Evolutionary conservation across 2,888 invertebrate genomes (phyloP), one percentile per base, ranked within the genome.

Genomic region (Caenorhabditis sp.): DNA sequence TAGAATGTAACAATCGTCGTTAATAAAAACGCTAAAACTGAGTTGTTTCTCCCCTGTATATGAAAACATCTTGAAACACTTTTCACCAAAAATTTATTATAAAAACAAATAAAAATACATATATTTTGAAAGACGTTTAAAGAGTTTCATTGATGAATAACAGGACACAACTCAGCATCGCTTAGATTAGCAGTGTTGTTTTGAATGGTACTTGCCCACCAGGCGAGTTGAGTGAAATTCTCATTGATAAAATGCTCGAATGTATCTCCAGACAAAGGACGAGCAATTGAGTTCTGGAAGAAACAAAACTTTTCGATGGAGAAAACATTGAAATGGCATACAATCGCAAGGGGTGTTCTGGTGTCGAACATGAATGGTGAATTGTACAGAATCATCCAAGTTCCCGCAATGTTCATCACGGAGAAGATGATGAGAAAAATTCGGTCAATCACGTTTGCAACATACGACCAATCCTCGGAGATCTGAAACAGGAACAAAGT

Each of bases 401-500:
- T 89, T 26, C 90, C 91, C 24, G 72, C 80, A 18, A 91, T 53
- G 64, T 89, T 89, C 44, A 86, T 82, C 11, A 87, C 61, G 13
- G 87, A 83, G 80, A 91, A 91, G 32, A 91, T 74, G 32, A 91
- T 90, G 20, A 91, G 71, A 32, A 91, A 79, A 2, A 90, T 79
- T 2, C 91, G 83, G 72, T 91, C 91, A 55, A 90, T 86, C 26
- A 91, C 91, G 83, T 91, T 90, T 4, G 91, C 91, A 3, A 91
- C 89, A 56, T 90, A 91, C 8, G 89, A 88, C 91, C 91, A 91
- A 55, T 90, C 89, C 51, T 90, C 90, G 13, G 90, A 90, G 53
- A 91, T 84, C 90, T 90, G 71, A 35, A 85, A 58, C n/a, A n/a
- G n/a, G n/a, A n/a, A n/a, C n/a, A n/a, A n/a, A n/a, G n/a, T n/a